phyloP scores from a whole-genome alignment of 1,140 invertebrate species.

The Ruditapes philippinarum region DNA sequence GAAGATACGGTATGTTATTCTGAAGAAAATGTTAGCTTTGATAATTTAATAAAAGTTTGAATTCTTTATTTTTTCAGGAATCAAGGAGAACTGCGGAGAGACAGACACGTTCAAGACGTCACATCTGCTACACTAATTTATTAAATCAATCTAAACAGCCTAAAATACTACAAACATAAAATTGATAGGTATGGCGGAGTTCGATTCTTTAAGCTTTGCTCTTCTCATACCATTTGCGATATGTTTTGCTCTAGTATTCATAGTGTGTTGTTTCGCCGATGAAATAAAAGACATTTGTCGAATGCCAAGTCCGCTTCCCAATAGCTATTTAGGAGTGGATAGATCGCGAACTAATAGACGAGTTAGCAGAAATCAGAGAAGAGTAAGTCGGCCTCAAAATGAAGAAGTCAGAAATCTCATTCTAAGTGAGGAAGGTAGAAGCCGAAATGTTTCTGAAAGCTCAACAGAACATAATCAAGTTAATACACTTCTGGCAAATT shows the following conservation, averaged over 20 bases:
- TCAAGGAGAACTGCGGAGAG: no score
- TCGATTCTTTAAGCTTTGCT: constrained; percentile 74
- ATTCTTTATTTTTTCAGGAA: no score
- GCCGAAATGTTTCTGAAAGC: constrained; percentile 54
- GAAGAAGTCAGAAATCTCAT: constrained; percentile 45
- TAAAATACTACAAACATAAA: not conserved
- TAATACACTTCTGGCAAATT: not conserved
- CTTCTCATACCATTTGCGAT: constrained; percentile 75
- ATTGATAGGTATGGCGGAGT: constrained; percentile 30
- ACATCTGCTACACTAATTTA: no score
- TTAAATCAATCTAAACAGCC: no score
- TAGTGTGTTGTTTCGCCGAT: constrained; percentile 77
- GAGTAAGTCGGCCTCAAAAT: not conserved
- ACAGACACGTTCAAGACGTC: no score
- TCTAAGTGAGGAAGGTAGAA: constrained; percentile 50
- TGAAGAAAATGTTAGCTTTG: no score
- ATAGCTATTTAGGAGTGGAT: constrained; percentile 54
- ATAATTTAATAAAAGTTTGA: no score
- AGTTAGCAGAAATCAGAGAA: not conserved
- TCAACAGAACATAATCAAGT: not conserved
- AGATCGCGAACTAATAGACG: not conserved
- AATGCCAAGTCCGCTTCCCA: constrained; percentile 72
- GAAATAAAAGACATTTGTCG: constrained; percentile 76
- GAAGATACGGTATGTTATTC: no score
- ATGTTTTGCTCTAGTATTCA: constrained; percentile 72